Evolutionary conservation across 2,113 vertebrate genomes (phyloP).

Genomic region (Burhinus bistriatus): DNA sequence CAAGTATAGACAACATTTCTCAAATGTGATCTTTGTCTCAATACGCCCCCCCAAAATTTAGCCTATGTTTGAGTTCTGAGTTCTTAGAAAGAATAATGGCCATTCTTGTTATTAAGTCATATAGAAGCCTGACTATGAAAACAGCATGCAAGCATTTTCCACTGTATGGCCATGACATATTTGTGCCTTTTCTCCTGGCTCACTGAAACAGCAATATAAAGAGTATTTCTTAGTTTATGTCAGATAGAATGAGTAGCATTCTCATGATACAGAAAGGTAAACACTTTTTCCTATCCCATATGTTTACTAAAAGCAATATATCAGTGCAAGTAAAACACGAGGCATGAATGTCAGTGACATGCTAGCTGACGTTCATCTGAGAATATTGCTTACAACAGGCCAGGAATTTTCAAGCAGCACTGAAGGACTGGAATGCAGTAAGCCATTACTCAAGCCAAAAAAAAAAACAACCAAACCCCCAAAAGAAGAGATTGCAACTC

Average conservation of each 20-base stretch:
- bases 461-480: too few species aligned
- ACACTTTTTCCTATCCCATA: background rate
- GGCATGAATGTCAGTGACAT: background rate
- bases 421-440: background rate
- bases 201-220: constrained; percentile 38
- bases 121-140: background rate
- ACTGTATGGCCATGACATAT: background rate
- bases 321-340: background rate
- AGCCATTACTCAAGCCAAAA: background rate
- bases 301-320: constrained; percentile 21
- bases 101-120: background rate
- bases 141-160: background rate
- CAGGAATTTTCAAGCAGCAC: background rate
- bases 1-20: background rate
- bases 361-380: background rate
- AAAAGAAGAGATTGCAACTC: background rate
- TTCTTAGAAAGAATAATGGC: background rate
- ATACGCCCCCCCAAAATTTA: background rate
- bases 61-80: background rate
- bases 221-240: background rate
- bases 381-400: background rate
- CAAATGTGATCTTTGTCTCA: background rate
- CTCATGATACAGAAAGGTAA: constrained; percentile 9
- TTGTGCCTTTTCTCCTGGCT: background rate
- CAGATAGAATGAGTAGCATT: background rate